Base-by-base conservation (phyloP, 37 sponge, comb jelly and placozoan genomes). In the Theonella swinhoei region DNA sequence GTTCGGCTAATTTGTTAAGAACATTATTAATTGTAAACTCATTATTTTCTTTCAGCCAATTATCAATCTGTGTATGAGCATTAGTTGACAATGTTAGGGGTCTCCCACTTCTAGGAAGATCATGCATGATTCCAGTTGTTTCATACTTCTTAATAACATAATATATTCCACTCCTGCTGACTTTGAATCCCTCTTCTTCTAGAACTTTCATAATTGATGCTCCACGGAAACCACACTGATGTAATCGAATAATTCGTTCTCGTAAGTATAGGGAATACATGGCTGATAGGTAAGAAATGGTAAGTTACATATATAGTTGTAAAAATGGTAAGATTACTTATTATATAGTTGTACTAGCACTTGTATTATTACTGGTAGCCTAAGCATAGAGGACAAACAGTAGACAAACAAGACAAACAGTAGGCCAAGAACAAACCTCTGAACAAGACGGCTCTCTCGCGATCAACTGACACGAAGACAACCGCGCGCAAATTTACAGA, bases 111-210 rank as follows among this genome's bases (percentile, higher is more conserved):
- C 64, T n/a, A 28, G 64, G 64, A 28, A 28, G 26, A 28, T 63
- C 64, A 63, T 28, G 26, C 64, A 7, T n/a, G 24, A 28, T 63
- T 28, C 64, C 64, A 63, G 26, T 63, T 5, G 24, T 63, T 5
- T 28, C 26, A 28, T 63, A 63, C 26, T 63, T 63, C 9, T 63
- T 63, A n/a, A 63, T 3, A 28, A 63, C 64, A 28, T 63, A 63
- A 28, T 63, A 63, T 5, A 63, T 5, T 63, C 64, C 64, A 63
- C 64, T 63, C 64, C 64, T 63, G 64, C 64, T 63, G 64, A 63
- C 64, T 28, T 5, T 63, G 26, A 63, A 63, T 28, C 64, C 64
- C 64, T 63, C 64, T 5, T 63, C 64, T 28, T 5, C 26, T 5
- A 63, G 64, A 28, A 28, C 64, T 2, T 63, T 63, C 64, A 63